A percentile compares a stretch with the other conserved stretches of the same genome.
Evolutionary conservation across 2,888 invertebrate genomes (phyloP).

Genomic region (Salpingus planirostris): DNA sequence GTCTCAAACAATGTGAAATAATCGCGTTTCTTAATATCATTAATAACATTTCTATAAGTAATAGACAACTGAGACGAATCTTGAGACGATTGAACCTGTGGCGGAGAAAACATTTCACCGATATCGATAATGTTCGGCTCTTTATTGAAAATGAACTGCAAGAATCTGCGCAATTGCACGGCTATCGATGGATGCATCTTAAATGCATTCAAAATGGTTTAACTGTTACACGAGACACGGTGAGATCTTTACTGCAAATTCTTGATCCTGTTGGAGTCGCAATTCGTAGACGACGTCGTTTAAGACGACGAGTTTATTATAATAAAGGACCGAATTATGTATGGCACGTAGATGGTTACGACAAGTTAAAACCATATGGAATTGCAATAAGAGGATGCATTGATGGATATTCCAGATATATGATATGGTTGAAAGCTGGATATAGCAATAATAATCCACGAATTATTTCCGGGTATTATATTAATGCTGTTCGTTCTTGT

Average conservation of each 20-base stretch:
- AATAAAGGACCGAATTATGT: conserved; percentile 14
- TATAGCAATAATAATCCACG: conserved; percentile 12
- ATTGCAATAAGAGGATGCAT: too few relatives aligned
- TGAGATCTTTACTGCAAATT: conserved; percentile 7
- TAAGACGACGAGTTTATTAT: conserved; percentile 10
- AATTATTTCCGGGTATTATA: conserved; percentile 13
- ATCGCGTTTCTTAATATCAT: too few relatives aligned
- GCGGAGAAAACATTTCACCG: conserved; percentile 6
- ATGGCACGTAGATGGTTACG: too few relatives aligned
- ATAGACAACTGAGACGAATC: too few relatives aligned
- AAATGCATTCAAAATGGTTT: conserved; percentile 14
- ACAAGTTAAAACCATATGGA: too few relatives aligned
- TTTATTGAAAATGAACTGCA: conserved; percentile 10
- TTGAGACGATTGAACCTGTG: too few relatives aligned
- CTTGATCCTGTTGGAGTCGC: conserved; percentile 10
- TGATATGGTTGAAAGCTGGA: too few relatives aligned
- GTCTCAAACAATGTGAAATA: too few relatives aligned
- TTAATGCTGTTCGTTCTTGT: conserved; percentile 7
- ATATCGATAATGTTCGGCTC: conserved; percentile 1
- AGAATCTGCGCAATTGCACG: conserved; percentile 10
- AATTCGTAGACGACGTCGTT: conserved; percentile 9
- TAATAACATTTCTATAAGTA: too few relatives aligned
- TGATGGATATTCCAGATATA: too few relatives aligned
- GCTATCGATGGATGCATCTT: conserved; percentile 3
- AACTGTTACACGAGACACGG: conserved; percentile 7